phyloP scores from a whole-genome alignment of 2,113 vertebrate genomes.

The Ictidomys tridecemlineatus region DNA sequence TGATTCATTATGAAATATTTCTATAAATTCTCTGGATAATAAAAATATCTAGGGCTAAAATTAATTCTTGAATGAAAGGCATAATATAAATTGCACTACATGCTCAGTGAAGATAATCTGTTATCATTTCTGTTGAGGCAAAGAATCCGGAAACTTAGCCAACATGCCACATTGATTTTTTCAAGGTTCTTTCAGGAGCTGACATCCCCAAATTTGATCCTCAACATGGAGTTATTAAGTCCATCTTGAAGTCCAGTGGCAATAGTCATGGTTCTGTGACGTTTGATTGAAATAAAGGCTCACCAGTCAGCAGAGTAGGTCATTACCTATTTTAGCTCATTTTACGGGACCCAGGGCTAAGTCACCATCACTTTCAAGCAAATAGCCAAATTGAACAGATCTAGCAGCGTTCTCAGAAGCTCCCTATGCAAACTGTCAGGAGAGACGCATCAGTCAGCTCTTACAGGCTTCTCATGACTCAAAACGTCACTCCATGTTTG shows the following conservation, averaged over 20 bases:
- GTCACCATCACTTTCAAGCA: background rate
- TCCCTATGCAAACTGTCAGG: background rate
- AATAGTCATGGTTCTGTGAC: background rate
- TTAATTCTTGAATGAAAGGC: background rate
- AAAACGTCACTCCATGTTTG: background rate
- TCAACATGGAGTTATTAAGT: background rate
- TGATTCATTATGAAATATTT: background rate
- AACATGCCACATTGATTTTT: background rate
- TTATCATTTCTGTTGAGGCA: background rate
- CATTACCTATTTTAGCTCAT: background rate
- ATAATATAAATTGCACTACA: background rate
- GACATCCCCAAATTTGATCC: background rate
- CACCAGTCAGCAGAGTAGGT: background rate
- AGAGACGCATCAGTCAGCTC: background rate
- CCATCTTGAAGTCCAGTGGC: background rate
- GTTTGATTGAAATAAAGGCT: background rate
- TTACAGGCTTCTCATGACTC: background rate
- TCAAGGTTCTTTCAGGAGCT: background rate
- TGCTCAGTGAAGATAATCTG: background rate
- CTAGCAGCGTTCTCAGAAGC: background rate
- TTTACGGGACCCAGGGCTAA: background rate
- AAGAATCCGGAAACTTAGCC: background rate
- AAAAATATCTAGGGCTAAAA: background rate
- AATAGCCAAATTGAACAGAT: background rate
- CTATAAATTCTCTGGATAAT: background rate